Evolutionary conservation across 1,140 invertebrate genomes (phyloP).

Genomic region (Linepithema humile): DNA sequence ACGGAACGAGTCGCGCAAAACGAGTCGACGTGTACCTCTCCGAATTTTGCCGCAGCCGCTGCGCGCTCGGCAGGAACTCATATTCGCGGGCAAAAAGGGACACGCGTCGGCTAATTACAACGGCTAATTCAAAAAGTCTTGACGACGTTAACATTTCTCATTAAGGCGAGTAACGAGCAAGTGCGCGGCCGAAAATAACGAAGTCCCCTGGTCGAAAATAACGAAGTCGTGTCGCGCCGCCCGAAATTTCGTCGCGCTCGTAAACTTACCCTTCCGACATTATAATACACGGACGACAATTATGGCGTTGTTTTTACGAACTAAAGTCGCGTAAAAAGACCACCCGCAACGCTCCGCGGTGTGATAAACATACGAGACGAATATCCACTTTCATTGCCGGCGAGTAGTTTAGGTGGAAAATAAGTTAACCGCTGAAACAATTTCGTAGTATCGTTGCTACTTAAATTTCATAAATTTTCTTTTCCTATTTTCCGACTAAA

Average conservation of each 20-base stretch:
- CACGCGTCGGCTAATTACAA: constrained; percentile 39
- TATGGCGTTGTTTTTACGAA: neutral
- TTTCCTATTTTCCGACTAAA: neutral
- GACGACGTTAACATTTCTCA: constrained; percentile 45
- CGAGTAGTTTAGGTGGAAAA: neutral
- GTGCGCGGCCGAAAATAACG: constrained; percentile 26
- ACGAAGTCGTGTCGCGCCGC: neutral
- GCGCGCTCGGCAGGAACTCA: neutral
- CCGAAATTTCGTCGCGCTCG: constrained; percentile 3
- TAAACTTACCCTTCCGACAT: neutral
- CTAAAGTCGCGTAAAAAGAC: neutral
- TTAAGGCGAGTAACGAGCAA: constrained; percentile 39
- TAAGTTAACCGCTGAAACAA: neutral
- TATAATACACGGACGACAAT: constrained; percentile 15
- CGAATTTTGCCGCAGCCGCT: constrained; percentile 12
- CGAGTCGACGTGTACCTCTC: neutral
- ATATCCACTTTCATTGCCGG: neutral
- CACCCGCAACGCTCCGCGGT: neutral
- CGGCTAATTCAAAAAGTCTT: constrained; percentile 56
- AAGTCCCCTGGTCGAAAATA: constrained; percentile 16
- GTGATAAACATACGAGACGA: neutral
- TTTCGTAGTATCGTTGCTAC: neutral
- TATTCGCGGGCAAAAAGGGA: constrained; percentile 15
- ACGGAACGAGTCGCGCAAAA: constrained; percentile 15
- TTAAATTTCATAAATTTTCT: neutral